Base-by-base conservation (phyloP, 2,113 vertebrate species). In the Hystrix brachyura region DNA sequence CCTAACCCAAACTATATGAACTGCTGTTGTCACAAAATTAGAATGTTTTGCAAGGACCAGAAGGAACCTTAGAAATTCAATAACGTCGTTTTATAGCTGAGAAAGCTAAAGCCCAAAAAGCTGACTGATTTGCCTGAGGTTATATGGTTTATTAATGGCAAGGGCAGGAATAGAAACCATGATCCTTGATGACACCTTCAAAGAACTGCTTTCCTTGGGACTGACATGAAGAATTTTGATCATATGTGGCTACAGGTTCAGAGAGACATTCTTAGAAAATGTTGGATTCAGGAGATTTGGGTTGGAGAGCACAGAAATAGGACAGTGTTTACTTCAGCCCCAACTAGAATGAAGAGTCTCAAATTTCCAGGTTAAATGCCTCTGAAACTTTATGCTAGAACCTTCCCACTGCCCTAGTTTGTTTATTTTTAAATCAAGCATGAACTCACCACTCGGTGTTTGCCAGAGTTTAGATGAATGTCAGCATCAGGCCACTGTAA, bases 401-500 rank as follows among this genome's bases (percentile, higher is more conserved):
- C 72, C 97, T 95, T 97, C 96, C 97, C 96, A 79, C 94, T 98
- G 95, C 96, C 94, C 96, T 97, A 95, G 96, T 97, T 98, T 98
- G 97, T 97, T 98, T 98, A 98, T 98, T 97, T 96, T 98, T 98
- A 98, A 98, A 97, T 98, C 96, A 98, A 97, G 96, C 97, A 98
- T 5, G 51, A 95, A 96, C 98, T 98, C 97, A 98, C 97, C 94
- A 48, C 82, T 93, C 55, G 4, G 96, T 97, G 96, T 98, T 97
- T 98, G 96, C 98, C 97, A 97, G 93, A 95, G 97, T 98, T 98
- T 98, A 97, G 97, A 97, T 97, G 97, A 98, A 98, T 98, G 98
- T 98, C 98, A 98, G 98, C 97, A 98, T 98, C 96, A 95, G 96
- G 98, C 97, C 97, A 97, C 98, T 97, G 93, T 96, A 98, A 98